Evolutionary conservation across 2,113 vertebrate genomes (phyloP).

Genomic region (Hippocampus comes): DNA sequence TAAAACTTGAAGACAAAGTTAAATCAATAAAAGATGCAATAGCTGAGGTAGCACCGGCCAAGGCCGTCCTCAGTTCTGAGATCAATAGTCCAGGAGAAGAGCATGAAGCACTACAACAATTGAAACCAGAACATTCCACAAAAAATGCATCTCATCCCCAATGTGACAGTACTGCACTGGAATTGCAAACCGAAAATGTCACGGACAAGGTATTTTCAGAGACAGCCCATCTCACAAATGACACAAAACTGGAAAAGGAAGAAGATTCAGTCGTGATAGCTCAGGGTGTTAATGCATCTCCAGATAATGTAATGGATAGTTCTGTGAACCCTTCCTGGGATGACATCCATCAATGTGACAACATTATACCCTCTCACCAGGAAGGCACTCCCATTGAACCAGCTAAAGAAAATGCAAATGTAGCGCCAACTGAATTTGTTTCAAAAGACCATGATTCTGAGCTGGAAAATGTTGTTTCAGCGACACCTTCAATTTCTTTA

Average conservation of each 20-base stretch:
- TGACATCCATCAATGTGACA: slow-evolving; percentile 12
- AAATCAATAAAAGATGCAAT: not conserved
- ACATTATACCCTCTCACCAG: slow-evolving; percentile 13
- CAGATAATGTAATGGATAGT: slow-evolving; percentile 33
- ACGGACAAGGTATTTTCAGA: slow-evolving; percentile 11
- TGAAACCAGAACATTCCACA: not conserved
- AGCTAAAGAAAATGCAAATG: slow-evolving; percentile 19
- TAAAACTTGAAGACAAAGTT: not conserved
- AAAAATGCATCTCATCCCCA: not conserved
- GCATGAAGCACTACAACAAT: slow-evolving; percentile 4
- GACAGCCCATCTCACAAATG: slow-evolving; percentile 2
- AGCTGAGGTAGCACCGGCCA: not conserved
- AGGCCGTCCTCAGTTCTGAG: not conserved
- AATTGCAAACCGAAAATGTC: slow-evolving; percentile 8
- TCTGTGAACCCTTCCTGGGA: slow-evolving; percentile 25
- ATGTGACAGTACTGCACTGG: not conserved
- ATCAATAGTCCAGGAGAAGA: not conserved
- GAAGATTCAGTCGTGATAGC: not conserved
- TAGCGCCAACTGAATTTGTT: slow-evolving; percentile 3
- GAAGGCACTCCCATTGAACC: slow-evolving; percentile 1
- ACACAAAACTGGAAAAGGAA: slow-evolving; percentile 19
- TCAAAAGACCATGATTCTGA: slow-evolving; percentile 20
- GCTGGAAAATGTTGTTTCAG: not conserved
- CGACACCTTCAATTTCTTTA: not conserved
- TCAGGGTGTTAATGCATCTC: slow-evolving; percentile 10